These are phyloP conservation scores for Sisor rabdophorus DNA, from an alignment of 2,113 vertebrate species.

Conservation along the genomic window DNA sequence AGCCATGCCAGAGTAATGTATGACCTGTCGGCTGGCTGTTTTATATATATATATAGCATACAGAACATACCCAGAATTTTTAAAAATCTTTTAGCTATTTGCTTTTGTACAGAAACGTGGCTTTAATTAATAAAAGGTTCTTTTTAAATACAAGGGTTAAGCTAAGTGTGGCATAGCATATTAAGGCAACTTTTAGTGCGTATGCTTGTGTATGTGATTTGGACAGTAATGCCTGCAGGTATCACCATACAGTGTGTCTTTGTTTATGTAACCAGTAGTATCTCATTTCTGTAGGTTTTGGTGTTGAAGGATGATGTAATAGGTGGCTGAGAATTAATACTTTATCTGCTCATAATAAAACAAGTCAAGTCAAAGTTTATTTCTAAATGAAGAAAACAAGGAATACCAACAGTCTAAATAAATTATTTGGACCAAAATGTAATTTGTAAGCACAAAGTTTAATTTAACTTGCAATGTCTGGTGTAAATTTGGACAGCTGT, in stretches of 20 bases:
- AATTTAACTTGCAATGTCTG: neutral
- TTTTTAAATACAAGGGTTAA: neutral
- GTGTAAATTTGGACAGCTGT: neutral
- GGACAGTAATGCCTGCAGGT: neutral
- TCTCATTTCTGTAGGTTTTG: neutral
- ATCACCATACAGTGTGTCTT: conserved; percentile 13
- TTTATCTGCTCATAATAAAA: conserved; percentile 14
- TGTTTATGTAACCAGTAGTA: conserved; percentile 35
- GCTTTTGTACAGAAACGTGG: neutral
- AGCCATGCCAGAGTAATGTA: conserved; percentile 72
- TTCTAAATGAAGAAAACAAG: too few relatives aligned
- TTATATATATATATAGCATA: conserved; percentile 13
- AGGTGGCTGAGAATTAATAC: neutral
- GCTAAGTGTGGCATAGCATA: neutral
- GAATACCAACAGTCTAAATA: too few relatives aligned
- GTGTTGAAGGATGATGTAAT: neutral
- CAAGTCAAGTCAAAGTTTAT: too few relatives aligned
- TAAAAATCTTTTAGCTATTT: neutral
- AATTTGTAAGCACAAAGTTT: neutral
- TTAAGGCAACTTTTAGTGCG: neutral
- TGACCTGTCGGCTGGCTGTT: conserved; percentile 68
- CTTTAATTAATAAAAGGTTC: neutral
- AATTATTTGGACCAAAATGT: too few relatives aligned
- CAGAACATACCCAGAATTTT: neutral
- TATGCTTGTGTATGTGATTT: neutral